Percentiles rank a stretch among this genome's conserved stretches.
Evolutionary conservation across 2,797 vertebrate genomes (phyloP).

Genomic region (Echeneis naucrates): DNA sequence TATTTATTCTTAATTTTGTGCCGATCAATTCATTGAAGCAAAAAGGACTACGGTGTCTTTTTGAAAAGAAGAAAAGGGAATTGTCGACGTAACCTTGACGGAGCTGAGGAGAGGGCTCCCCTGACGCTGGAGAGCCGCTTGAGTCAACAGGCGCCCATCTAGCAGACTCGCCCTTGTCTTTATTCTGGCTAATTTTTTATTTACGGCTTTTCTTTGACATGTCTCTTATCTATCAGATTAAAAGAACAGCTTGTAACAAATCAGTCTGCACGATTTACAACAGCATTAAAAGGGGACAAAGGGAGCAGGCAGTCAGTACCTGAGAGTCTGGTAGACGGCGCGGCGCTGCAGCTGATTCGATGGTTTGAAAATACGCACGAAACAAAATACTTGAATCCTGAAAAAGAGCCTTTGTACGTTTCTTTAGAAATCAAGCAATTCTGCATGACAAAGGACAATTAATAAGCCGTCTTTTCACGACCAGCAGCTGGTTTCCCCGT

Average conservation of each 20-base stretch:
- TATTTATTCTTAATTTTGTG: conserved; percentile 99
- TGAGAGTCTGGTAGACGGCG: conserved; percentile 99
- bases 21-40: conserved; percentile 99
- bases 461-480: conserved; percentile 99
- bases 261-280: conserved; percentile 99
- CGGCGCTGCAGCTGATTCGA: conserved; percentile 99
- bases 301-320: conserved; percentile 99
- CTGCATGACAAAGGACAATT: conserved; percentile 99
- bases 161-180: conserved; percentile 99
- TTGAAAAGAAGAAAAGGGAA: conserved; percentile 99
- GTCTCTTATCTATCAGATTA: conserved; percentile 99
- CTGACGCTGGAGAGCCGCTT: conserved; percentile 96
- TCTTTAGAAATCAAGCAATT: conserved; percentile 99
- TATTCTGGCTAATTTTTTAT: conserved; percentile 99
- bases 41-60: conserved; percentile 99
- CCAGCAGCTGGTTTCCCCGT: conserved; percentile 99
- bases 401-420: conserved; percentile 99
- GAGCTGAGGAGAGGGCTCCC: conserved; percentile 97
- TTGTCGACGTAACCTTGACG: conserved; percentile 99
- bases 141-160: conserved; percentile 99
- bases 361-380: conserved; percentile 99
- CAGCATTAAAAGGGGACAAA: conserved; percentile 99
- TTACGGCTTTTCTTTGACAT: conserved; percentile 99
- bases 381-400: conserved; percentile 99
- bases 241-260: conserved; percentile 99